Conservation (phyloP, 2,113 vertebrate genomes). For the Calonectris borealis region DNA sequence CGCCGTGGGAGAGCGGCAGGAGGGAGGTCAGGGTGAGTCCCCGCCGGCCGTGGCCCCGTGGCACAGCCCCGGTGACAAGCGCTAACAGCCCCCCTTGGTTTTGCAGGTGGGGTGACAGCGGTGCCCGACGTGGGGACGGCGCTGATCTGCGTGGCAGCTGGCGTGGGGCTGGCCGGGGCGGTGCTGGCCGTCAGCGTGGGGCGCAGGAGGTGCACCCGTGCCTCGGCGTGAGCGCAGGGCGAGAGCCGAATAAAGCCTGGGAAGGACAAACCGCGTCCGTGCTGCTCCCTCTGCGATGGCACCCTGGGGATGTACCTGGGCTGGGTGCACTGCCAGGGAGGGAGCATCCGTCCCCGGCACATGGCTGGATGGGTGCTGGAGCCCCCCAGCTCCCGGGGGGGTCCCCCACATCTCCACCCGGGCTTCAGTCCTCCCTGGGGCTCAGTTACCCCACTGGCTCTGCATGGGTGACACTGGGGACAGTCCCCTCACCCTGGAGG, state of each 20-base stretch:
- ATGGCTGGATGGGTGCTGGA: neutral
- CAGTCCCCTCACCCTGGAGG: too few species aligned
- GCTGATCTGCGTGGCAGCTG: neutral
- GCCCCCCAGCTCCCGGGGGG: too few species aligned
- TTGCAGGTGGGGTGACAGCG: neutral
- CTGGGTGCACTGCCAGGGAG: too few species aligned
- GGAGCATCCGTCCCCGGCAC: fast-evolving
- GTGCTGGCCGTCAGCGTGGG: neutral
- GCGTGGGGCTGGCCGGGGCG: neutral
- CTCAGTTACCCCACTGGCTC: neutral
- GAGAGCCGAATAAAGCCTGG: neutral
- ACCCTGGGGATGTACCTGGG: neutral
- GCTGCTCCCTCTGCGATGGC: neutral
- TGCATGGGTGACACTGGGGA: neutral
- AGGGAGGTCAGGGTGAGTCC: neutral
- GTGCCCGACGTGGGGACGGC: neutral
- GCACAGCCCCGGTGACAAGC: fast-evolving
- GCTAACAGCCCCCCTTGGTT: neutral
- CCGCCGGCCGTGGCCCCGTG: fast-evolving
- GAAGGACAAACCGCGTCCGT: fast-evolving
- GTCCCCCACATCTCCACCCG: too few species aligned
- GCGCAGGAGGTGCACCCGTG: neutral
- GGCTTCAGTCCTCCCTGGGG: too few species aligned
- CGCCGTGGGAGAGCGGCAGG: fast-evolving
- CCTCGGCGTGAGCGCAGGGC: fast-evolving